Conservation (phyloP, 2,797 vertebrate genomes). For the Nyctalus aviator region DNA sequence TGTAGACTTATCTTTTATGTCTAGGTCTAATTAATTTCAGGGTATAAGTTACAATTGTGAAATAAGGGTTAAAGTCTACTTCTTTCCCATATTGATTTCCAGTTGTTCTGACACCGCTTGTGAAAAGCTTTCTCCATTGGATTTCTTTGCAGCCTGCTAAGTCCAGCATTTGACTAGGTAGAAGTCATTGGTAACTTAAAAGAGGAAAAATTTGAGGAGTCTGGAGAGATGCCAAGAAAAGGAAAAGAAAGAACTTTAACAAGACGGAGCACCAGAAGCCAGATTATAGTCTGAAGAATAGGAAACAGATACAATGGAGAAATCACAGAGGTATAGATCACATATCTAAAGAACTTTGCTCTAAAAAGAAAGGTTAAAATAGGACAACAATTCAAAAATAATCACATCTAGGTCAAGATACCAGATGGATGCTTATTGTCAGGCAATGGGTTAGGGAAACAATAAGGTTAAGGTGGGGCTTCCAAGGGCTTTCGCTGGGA, state of each 20-base stretch:
- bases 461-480: not conserved
- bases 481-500: not conserved
- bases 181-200: not conserved
- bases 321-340: not conserved
- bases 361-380: not conserved
- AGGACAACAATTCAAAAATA: not conserved
- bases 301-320: not conserved
- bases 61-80: not conserved
- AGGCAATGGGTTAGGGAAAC: not conserved
- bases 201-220: not conserved
- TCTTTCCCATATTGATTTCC: not conserved
- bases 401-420: not conserved
- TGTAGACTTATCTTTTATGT: not conserved
- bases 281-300: not conserved
- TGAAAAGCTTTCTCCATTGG: not conserved
- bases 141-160: slow-evolving; percentile 6
- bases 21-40: not conserved
- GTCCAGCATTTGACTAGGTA: not conserved
- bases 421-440: not conserved
- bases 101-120: not conserved
- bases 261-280: not conserved
- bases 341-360: not conserved
- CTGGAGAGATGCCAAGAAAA: not conserved
- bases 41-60: not conserved
- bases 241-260: not conserved